Base-by-base conservation (phyloP, 2,797 vertebrate genomes). In the Malurus leucopterus region DNA sequence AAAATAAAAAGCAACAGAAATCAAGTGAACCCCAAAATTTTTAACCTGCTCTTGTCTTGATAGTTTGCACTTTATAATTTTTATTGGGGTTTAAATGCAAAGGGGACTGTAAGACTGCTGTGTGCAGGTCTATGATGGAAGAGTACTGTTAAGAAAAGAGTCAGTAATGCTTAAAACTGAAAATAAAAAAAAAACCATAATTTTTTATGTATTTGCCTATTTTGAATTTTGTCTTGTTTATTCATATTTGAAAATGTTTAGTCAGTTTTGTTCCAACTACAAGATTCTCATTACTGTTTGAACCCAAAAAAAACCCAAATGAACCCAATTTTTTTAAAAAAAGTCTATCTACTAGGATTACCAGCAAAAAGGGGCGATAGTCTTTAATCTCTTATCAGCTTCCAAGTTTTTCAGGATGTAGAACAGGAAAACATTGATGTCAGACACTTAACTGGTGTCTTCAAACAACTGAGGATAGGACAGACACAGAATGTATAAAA, bases 321-420 rank as follows among this genome's bases (percentile, higher is more conserved):
- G 0, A 77, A 88, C 49, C 0, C 6, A 50, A 51, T 61, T 6
- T 3, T 36, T 36, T 36, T 36, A 11, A 34, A 34, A 34, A 41
- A 2, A 21, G 40, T 47, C 4, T 18, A 5, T 68, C 11, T 69
- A 9, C 7, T 50, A 53, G 15, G 5, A 49, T 71, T 61, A 44
- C 11, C 70, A 57, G 21, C 22, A 70, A 55, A 83, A 65, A 58
- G 11, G 2, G 4, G 4, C 6, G 44, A 23, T 21, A 40, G 6
- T 44, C 44, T 74, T 4, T 61, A 54, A 49, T 62, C 4, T 88
- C 43, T 12, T n/a, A 62, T 21, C 20, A 63, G 1, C 49, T 88
- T 63, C 41, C 36, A 68, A 14, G 20, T 38, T 84, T 77, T 82
- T 76, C 26, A 53, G 44, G 4, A 8, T 50, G 5, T 63, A 67